Conservation (phyloP, 2,113 vertebrate genomes). For the Ellobius talpinus region DNA sequence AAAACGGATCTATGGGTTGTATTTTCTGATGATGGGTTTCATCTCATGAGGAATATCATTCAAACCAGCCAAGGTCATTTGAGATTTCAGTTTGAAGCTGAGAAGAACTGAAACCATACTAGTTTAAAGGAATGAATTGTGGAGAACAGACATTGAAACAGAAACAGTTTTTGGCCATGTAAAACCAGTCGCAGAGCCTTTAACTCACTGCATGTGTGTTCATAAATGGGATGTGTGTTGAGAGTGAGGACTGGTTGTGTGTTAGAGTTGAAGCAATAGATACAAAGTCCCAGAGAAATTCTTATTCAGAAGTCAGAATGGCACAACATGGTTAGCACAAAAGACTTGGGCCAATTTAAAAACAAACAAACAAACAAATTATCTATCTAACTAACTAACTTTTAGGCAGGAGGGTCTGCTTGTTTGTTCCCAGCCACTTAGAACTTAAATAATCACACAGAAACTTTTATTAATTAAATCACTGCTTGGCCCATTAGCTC, state of each 20-base stretch:
- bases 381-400: too few relatives aligned
- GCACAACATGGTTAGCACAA: not conserved
- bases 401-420: too few relatives aligned
- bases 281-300: not conserved
- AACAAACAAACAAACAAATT: not conserved
- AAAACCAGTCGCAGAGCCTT: too few relatives aligned
- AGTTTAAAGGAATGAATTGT: not conserved
- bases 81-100: not conserved
- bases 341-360: not conserved
- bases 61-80: too few relatives aligned
- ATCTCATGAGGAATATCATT: not conserved
- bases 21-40: not conserved
- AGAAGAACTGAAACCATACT: not conserved
- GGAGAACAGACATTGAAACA: fast-evolving
- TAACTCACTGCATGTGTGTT: fast-evolving
- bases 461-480: too few relatives aligned
- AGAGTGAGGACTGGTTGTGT: fast-evolving
- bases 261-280: not conserved
- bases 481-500: too few relatives aligned
- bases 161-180: not conserved
- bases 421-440: too few relatives aligned
- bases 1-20: not conserved
- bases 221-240: fast-evolving
- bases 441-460: too few relatives aligned
- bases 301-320: not conserved